A percentile compares a stretch with the other conserved stretches of the same genome.
phyloP scores from a whole-genome alignment of 2,113 vertebrate species.

The Notothenia rossii region DNA sequence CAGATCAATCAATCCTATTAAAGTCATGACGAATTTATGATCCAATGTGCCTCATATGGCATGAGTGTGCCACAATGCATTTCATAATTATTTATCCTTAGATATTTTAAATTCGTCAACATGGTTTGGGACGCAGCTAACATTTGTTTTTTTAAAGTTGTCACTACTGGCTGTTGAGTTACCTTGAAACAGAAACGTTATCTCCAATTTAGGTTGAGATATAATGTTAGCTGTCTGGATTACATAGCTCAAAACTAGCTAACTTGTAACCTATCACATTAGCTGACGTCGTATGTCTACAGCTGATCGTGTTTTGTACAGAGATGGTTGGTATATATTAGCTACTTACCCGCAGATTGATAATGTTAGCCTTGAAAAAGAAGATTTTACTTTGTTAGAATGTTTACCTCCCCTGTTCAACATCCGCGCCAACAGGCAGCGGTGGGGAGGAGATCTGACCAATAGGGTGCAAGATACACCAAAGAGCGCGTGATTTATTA shows the following conservation, averaged over 20 bases:
- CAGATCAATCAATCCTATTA: neutral
- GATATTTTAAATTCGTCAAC: neutral
- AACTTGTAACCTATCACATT: neutral
- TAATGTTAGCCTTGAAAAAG: neutral
- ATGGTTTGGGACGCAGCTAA: neutral
- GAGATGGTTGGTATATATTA: neutral
- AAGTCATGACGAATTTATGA: neutral
- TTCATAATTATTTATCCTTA: neutral
- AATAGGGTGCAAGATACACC: slow-evolving; percentile 53
- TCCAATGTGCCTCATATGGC: neutral
- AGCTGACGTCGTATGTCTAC: neutral
- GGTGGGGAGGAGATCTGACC: slow-evolving; percentile 34
- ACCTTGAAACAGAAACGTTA: neutral
- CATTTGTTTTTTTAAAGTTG: neutral
- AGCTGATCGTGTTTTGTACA: neutral
- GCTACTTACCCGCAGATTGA: slow-evolving; percentile 34
- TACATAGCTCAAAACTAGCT: neutral
- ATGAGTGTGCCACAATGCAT: neutral
- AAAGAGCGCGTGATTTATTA: neutral
- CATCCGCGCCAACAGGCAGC: slow-evolving; percentile 68
- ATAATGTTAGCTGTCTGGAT: neutral
- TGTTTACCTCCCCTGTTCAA: slow-evolving; percentile 42
- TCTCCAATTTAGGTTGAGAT: neutral
- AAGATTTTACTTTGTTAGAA: neutral
- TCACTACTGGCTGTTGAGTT: neutral